phyloP scores from a whole-genome alignment of 2,888 invertebrate genomes.

The Aphelenchoides bicaudatus region DNA sequence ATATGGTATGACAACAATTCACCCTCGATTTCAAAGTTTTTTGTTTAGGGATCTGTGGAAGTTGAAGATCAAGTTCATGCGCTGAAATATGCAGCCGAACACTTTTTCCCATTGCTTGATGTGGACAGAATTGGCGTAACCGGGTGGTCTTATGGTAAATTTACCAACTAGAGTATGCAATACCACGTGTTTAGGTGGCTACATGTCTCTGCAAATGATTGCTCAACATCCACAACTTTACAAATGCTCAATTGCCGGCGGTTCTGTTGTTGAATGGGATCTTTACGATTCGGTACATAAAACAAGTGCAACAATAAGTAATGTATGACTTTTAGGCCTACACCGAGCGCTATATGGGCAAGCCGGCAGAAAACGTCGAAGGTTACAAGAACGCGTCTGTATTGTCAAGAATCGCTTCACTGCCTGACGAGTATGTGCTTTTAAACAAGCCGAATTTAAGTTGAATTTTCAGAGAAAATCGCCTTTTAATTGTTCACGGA shows the following conservation, averaged over 20 bases:
- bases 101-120: slow-evolving; percentile 80
- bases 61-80: slow-evolving; percentile 92
- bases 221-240: slow-evolving; percentile 79
- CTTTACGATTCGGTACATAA: slow-evolving; percentile 95
- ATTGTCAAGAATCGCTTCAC: slow-evolving; percentile 76
- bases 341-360: slow-evolving; percentile 49
- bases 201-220: slow-evolving; percentile 87
- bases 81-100: slow-evolving; percentile 76
- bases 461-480: slow-evolving; percentile 62
- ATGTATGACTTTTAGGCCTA: slow-evolving; percentile 21
- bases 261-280: slow-evolving; percentile 94
- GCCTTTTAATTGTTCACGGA: slow-evolving; percentile 90
- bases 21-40: not conserved
- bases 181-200: slow-evolving; percentile 61
- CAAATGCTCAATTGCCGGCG: slow-evolving; percentile 76
- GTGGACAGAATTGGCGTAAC: slow-evolving; percentile 86
- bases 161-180: not conserved
- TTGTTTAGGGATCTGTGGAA: slow-evolving; percentile 77
- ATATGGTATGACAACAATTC: slow-evolving; percentile 68
- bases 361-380: slow-evolving; percentile 58
- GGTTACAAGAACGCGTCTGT: slow-evolving; percentile 83
- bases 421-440: slow-evolving; percentile 75
- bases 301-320: slow-evolving; percentile 72
- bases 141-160: slow-evolving; percentile 97
- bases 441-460: not conserved